These are phyloP conservation scores for Erythrocercus mccallii DNA, from an alignment of 2,113 vertebrate species.

Conservation along the genomic window DNA sequence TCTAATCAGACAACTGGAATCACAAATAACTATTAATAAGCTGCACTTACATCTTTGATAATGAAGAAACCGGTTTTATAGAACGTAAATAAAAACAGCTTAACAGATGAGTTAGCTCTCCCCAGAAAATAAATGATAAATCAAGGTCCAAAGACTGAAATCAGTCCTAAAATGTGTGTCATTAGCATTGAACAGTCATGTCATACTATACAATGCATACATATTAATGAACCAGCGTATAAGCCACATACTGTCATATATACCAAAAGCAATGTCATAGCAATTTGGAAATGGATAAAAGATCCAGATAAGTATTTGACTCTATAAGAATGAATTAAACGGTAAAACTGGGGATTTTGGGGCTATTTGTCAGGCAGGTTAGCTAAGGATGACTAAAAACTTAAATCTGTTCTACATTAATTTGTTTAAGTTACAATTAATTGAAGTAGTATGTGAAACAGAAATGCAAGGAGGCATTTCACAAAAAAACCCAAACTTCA, in stretches of 20 bases:
- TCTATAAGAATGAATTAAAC: neutral
- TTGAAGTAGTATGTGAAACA: neutral
- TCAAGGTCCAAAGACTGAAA: neutral
- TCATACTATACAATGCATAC: neutral
- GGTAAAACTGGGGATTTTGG: neutral
- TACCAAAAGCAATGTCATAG: neutral
- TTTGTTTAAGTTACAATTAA: neutral
- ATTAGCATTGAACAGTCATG: neutral
- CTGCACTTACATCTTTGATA: neutral
- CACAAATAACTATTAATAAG: neutral
- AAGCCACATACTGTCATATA: neutral
- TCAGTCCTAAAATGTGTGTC: neutral
- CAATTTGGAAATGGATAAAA: neutral
- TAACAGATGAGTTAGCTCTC: neutral
- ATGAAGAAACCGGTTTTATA: neutral
- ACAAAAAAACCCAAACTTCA: rapidly evolving
- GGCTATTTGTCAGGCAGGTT: neutral
- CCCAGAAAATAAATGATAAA: neutral
- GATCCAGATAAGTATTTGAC: neutral
- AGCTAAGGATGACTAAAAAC: neutral
- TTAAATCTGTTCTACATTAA: neutral
- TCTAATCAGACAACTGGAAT: neutral
- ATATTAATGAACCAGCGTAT: neutral
- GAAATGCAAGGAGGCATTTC: neutral
- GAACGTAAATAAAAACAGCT: neutral